phyloP scores from a whole-genome alignment of 2,113 vertebrate genomes.

The Galbula dea region DNA sequence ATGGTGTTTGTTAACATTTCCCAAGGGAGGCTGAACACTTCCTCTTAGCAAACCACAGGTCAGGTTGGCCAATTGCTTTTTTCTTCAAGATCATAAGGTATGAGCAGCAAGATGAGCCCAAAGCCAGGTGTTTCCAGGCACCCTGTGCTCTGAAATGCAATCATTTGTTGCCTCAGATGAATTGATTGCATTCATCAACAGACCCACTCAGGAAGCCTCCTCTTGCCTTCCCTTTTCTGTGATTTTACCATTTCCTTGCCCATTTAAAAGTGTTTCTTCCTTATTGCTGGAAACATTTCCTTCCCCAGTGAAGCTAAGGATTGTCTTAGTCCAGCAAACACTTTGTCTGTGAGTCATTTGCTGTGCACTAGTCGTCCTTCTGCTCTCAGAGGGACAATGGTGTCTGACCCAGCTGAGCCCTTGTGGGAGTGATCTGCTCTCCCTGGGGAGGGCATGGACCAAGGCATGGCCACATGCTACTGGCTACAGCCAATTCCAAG shows the following conservation, averaged over 20 bases:
- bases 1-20: neutral
- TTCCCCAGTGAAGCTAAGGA: neutral
- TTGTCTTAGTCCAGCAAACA: neutral
- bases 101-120: neutral
- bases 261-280: neutral
- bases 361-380: neutral
- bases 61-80: neutral
- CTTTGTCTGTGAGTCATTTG: neutral
- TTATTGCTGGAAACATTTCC: neutral
- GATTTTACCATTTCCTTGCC: neutral
- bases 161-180: too few species aligned
- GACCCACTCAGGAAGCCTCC: neutral
- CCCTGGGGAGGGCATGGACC: neutral
- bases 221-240: neutral
- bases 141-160: neutral
- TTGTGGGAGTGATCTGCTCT: neutral
- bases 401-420: neutral
- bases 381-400: neutral
- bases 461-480: neutral
- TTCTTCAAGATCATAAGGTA: neutral
- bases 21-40: neutral
- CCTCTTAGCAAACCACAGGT: neutral
- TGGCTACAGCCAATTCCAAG: neutral
- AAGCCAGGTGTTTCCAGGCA: neutral
- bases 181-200: neutral